Evolutionary conservation across 2,888 invertebrate species (phyloP), one percentile per base, ranked within the genome.

Genomic region (Tortricodes alternella): DNA sequence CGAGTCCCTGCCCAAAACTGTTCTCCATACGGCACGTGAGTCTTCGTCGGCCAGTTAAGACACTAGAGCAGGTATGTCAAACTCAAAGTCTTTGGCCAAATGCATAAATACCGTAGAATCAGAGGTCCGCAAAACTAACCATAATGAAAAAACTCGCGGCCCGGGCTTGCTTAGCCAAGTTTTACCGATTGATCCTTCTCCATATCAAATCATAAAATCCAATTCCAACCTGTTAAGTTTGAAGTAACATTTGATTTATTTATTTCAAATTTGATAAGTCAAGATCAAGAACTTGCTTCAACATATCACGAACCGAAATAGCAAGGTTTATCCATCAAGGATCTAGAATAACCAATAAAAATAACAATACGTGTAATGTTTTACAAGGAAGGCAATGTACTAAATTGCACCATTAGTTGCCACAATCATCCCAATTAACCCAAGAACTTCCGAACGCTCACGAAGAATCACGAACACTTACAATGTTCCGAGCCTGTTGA

Each of bases 401-500:
- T 15, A 48, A 48, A 55, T 55, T 48, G 16, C 55, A 11, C 41
- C 23, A 38, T 43, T 55, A 53, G 21, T 24, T 43, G 53, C 4
- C 19, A 46, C 48, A 55, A 55, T 49, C 35, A 43, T 48, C 27
- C 11, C 55, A 43, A 55, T 55, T 43, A 55, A 16, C 2, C 41
- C 23, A 34, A 41, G 24, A 39, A 48, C 39, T 53, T 18, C 38
- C 34, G 48, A 41, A 21, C 19, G 24, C 46, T 53, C 24, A 53
- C 53, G 48, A 48, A 49, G 18, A 2, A 1, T 18, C 29, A 21
- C 52, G 52, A 52, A 49, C 11, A 2, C 2, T 18, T 32, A 8
- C 11, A 23, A 37, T 46, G 27, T n/a, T 37, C 18, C 16, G 5
- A 11, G 5, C 27, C 6, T 2, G 8, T 5, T 27, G 27, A 27